phyloP scores from a whole-genome alignment of 2,797 vertebrate genomes.

The Vultur gryphus region DNA sequence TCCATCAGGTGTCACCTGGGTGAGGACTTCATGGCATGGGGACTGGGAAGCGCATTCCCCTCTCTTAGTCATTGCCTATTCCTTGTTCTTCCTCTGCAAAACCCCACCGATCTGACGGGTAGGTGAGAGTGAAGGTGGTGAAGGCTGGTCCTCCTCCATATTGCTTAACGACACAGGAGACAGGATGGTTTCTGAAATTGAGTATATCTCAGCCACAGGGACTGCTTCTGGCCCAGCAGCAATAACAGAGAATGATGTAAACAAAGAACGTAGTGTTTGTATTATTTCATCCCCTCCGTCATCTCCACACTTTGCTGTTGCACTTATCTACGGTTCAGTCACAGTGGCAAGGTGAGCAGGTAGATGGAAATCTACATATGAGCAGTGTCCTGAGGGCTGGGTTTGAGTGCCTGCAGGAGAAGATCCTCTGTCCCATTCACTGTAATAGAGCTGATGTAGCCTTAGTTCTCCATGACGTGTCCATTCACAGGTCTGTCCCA shows the following conservation, averaged over 20 bases:
- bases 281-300: neutral
- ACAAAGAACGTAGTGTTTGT: neutral
- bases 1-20: neutral
- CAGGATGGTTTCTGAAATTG: neutral
- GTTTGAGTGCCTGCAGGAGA: neutral
- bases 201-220: neutral
- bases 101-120: no score
- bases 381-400: neutral
- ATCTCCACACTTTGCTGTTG: neutral
- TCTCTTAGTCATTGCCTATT: neutral
- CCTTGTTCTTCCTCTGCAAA: neutral
- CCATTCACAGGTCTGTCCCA: neutral
- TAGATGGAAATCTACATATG: neutral
- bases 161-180: neutral
- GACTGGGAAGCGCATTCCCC: neutral
- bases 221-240: neutral
- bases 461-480: neutral
- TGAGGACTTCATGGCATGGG: rapidly evolving
- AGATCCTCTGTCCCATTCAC: neutral
- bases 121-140: neutral
- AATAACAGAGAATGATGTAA: neutral
- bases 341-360: neutral
- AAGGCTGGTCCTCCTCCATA: neutral
- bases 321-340: neutral
- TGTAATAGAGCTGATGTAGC: neutral